Base-by-base conservation (phyloP, 2,888 invertebrate genomes). In the Drosophila austrosaltans region DNA sequence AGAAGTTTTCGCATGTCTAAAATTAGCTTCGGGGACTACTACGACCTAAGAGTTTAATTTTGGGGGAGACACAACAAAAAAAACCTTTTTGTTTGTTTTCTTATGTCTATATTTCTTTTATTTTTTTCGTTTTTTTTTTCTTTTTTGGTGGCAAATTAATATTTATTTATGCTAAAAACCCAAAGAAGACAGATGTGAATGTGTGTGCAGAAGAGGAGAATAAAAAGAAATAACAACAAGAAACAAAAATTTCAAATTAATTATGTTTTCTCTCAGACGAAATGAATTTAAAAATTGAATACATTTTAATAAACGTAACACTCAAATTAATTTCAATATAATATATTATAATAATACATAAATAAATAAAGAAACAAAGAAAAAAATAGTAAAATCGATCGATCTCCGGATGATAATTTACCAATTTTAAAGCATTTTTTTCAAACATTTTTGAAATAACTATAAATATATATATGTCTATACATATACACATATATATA, bases 121-220 rank as follows among this genome's bases (percentile, higher is more conserved):
- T 32, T 32, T 32, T 20, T 16, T 16, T 16, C 16, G 6, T 44
- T 32, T 32, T 10, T 36, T 36, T 36, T 36, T 5, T 42, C 2
- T 6, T 20, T 20, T 8, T 44, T 48, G 12, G 25, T 25, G 25
- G 25, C 10, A 48, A 48, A 48, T 48, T 25, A 48, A 48, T 48
- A 48, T 48, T 48, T 48, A 48, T 48, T 48, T 48, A 48, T 48
- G 48, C 48, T 42, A 42, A 25, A 8, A 48, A 48, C 44, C 22
- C 22, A 22, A 25, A 48, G 22, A 25, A 25, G 48, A 48, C 25
- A 48, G 48, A 48, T 48, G 48, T 48, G 48, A 48, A 42, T 42
- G n/a, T 42, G 16, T 42, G 16, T 42, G 42, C 42, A 42, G 10
- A 48, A 48, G 25, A 48, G 4, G 10, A 48, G 16, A 48, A 25